Evolutionary conservation across 2,888 invertebrate species (phyloP).

Genomic region (Phyto melanocephala): DNA sequence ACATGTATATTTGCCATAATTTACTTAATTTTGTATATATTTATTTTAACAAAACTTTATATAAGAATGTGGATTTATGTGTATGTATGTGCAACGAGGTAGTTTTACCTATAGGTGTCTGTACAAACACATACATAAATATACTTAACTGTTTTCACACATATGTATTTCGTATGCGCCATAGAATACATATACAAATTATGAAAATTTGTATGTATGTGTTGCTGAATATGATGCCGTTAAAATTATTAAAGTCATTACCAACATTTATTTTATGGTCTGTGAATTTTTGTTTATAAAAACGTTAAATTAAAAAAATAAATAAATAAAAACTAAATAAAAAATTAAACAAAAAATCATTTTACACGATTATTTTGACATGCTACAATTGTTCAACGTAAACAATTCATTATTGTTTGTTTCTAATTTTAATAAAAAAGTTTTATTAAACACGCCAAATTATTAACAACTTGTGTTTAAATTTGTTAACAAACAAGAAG

Average conservation of each 20-base stretch:
- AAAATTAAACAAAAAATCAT: neutral
- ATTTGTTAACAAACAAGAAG: neutral
- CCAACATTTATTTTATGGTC: conserved; percentile 55
- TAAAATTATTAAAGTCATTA: conserved; percentile 52
- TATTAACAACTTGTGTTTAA: neutral
- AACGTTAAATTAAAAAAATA: conserved; percentile 1
- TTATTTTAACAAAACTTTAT: too few relatives aligned
- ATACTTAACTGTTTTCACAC: conserved; percentile 5
- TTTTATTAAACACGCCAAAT: neutral
- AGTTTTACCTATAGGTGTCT: too few relatives aligned
- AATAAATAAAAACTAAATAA: neutral
- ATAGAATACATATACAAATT: neutral
- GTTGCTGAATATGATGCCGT: conserved; percentile 14
- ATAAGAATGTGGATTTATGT: too few relatives aligned
- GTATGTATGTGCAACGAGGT: too few relatives aligned
- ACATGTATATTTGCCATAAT: too few relatives aligned
- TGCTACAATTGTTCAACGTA: neutral
- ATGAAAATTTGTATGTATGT: neutral
- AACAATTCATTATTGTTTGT: neutral
- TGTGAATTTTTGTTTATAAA: conserved; percentile 37
- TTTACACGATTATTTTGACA: neutral
- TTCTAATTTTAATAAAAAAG: too few relatives aligned
- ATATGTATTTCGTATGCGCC: neutral
- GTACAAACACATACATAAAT: too few relatives aligned
- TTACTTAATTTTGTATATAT: too few relatives aligned